Percentiles rank a stretch among this genome's conserved stretches.
Evolutionary conservation across 2,797 vertebrate species (phyloP).

Genomic region (Myotis planiceps): DNA sequence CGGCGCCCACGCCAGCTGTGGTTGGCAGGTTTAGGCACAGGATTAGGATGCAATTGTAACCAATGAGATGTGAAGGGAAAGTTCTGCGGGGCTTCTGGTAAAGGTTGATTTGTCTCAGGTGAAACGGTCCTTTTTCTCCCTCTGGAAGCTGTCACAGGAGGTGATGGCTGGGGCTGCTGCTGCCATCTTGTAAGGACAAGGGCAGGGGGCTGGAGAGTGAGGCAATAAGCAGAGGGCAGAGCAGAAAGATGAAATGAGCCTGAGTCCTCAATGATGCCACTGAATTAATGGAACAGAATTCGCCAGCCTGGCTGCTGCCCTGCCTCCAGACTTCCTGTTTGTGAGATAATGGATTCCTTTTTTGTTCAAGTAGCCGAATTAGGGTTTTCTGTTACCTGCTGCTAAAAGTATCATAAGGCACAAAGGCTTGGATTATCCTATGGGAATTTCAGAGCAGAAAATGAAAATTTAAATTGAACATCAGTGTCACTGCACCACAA

Average conservation of each 20-base stretch:
- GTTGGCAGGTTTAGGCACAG: background rate
- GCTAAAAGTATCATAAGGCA: background rate
- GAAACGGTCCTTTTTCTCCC: background rate
- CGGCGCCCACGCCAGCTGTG: accelerated
- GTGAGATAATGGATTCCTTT: background rate
- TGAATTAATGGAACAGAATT: background rate
- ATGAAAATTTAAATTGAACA: background rate
- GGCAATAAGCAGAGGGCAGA: background rate
- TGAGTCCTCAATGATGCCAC: background rate
- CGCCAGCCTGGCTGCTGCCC: too few relatives aligned
- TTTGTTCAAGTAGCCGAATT: background rate
- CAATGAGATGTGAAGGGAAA: background rate
- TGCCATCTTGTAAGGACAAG: background rate
- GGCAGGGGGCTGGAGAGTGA: background rate
- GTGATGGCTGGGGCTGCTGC: background rate
- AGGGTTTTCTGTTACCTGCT: background rate
- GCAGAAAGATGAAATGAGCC: background rate
- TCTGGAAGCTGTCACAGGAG: background rate
- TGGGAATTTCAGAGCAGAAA: background rate
- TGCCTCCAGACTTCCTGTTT: background rate
- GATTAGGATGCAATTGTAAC: background rate
- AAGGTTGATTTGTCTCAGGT: background rate
- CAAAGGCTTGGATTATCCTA: background rate
- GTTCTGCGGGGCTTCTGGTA: background rate
- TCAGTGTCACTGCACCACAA: background rate